Conservation (phyloP, 2,113 vertebrate genomes). For the Heliornis fulica region DNA sequence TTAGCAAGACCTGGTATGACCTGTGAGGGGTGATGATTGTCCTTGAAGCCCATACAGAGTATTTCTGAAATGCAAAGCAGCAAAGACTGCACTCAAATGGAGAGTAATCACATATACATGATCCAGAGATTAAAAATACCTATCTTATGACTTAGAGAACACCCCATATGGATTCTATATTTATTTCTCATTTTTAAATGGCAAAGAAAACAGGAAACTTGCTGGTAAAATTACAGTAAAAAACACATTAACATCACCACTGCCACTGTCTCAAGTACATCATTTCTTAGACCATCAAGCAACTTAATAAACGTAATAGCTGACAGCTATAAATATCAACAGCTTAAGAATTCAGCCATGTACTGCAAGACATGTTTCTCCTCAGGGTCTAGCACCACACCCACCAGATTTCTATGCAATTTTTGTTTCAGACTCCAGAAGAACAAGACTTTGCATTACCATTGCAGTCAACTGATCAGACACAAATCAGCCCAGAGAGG, state of each 20-base stretch:
- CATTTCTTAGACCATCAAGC: background rate
- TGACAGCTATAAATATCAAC: background rate
- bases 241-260: background rate
- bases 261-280: background rate
- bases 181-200: background rate
- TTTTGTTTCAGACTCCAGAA: background rate
- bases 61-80: background rate
- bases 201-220: background rate
- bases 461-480: background rate
- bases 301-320: background rate
- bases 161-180: background rate
- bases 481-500: background rate
- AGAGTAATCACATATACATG: background rate
- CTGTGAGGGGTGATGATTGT: background rate
- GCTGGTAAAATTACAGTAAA: background rate
- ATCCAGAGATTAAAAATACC: background rate
- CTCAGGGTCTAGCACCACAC: background rate
- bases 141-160: background rate
- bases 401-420: background rate
- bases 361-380: background rate
- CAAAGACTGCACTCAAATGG: background rate
- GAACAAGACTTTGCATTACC: rapidly evolving
- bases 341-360: background rate
- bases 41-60: background rate
- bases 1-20: background rate